Evolutionary conservation across 2,888 invertebrate genomes (phyloP).

Genomic region (Bruchidius siliquastri): DNA sequence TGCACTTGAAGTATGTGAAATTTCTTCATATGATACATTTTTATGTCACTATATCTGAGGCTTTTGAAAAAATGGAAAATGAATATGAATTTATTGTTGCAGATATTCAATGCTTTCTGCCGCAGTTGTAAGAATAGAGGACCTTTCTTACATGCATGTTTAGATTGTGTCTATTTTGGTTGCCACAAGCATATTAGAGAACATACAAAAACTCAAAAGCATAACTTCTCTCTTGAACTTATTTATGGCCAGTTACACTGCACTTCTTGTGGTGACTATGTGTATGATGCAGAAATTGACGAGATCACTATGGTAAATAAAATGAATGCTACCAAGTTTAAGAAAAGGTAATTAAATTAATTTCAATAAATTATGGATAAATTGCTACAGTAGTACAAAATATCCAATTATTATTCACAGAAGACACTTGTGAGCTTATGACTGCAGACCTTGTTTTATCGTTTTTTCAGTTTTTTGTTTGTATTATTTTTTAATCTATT

Average conservation of each 20-base stretch:
- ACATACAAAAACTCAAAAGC: constrained; percentile 77
- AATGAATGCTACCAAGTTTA: constrained; percentile 38
- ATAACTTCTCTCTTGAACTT: constrained; percentile 81
- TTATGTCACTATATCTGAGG: too few relatives aligned
- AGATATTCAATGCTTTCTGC: constrained; percentile 50
- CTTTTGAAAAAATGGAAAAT: too few relatives aligned
- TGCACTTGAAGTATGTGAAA: too few relatives aligned
- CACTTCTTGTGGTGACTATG: constrained; percentile 85
- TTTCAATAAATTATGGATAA: too few relatives aligned
- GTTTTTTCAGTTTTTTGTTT: too few relatives aligned
- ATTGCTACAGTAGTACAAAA: too few relatives aligned
- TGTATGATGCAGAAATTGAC: constrained; percentile 57
- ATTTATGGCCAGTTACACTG: constrained; percentile 87
- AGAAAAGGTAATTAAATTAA: constrained; percentile 33
- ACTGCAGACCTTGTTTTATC: too few relatives aligned
- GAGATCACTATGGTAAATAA: constrained; percentile 39
- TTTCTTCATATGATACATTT: too few relatives aligned
- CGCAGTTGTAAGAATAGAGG: constrained; percentile 75
- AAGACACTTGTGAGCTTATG: too few relatives aligned
- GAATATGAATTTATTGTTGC: too few relatives aligned
- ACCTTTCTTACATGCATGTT: constrained; percentile 76
- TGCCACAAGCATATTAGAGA: constrained; percentile 87
- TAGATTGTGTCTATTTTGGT: constrained; percentile 91
- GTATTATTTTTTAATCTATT: too few relatives aligned
- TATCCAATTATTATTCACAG: too few relatives aligned